phyloP scores from a whole-genome alignment of 1,140 invertebrate genomes.

The Dryas iulia region DNA sequence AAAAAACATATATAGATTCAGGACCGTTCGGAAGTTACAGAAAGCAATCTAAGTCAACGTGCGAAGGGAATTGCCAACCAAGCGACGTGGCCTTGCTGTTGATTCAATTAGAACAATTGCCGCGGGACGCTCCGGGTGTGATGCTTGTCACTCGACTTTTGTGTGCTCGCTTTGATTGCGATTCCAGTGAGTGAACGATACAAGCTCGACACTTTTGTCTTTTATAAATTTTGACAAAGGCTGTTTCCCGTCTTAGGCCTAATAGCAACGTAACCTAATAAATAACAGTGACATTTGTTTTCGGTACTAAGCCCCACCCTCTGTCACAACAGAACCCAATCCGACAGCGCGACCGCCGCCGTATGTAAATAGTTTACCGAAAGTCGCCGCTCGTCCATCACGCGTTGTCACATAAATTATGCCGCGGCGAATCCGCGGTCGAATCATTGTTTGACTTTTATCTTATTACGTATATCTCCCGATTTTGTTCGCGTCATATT shows the following conservation, averaged over 20 bases:
- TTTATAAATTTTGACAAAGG: constrained; percentile 14
- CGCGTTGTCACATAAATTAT: constrained; percentile 80
- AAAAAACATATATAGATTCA: not conserved
- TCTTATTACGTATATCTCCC: constrained; percentile 79
- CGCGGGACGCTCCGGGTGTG: constrained; percentile 44
- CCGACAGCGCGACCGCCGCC: constrained; percentile 67
- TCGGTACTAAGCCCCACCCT: constrained; percentile 77
- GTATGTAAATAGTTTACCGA: constrained; percentile 80
- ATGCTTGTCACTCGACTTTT: constrained; percentile 38
- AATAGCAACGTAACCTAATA: constrained; percentile 75
- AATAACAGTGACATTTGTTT: constrained; percentile 80
- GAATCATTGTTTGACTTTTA: constrained; percentile 80
- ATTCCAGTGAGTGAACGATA: constrained; percentile 14
- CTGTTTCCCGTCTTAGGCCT: constrained; percentile 64
- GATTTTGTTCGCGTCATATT: constrained; percentile 80
- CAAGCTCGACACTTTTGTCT: constrained; percentile 4
- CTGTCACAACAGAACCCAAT: constrained; percentile 75
- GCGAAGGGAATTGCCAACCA: constrained; percentile 60
- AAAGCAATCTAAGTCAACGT: constrained; percentile 70
- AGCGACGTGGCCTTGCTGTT: constrained; percentile 41
- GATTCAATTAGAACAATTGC: constrained; percentile 69
- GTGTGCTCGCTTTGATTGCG: constrained; percentile 23
- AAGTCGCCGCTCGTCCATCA: constrained; percentile 80
- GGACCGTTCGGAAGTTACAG: constrained; percentile 34
- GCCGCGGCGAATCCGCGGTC: constrained; percentile 78